Base-by-base conservation (phyloP, 2,113 vertebrate species). In the Phylloscopus whistleri region DNA sequence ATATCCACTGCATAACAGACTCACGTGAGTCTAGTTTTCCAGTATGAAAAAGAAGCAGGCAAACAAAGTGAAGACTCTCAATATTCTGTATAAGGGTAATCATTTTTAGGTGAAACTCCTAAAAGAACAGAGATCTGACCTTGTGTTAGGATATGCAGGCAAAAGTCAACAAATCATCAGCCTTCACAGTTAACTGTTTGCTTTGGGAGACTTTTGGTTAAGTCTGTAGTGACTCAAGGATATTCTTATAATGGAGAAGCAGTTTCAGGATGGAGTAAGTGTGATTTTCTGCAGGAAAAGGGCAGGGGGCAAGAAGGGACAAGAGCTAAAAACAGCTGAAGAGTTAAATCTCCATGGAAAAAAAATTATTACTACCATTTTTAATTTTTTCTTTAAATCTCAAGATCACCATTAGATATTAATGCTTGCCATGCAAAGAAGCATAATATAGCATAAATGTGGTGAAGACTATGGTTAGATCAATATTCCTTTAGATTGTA, bases 401-500 rank as follows among this genome's bases (percentile, higher is more conserved):
- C 48, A 85, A 84, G 23, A 87, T 67, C n/a, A 81, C 69, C 30
- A 69, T 88, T n/a, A 90, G 84, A 95, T 95, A 94, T 53, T 56
- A 55, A 62, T 56, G 28, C 52, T 90, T 97, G 82, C 56, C 52
- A 55, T 73, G 63, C 55, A 92, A 85, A 87, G 43, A 51, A 76
- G 46, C 19, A 41, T 41, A 88, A 59, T 46, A 48, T 28, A 64
- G 44, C 23, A 93, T 86, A 95, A 96, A 94, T 91, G 69, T 94
- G 60, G 56, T 58, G 78, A 84, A 92, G 78, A 46, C 60, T 73
- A 13, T 24, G 66, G 41, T 93, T 60, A 95, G 52, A 94, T 95
- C 94, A 86, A 92, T 95, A 94, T 51, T 96, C 37, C 88, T 89
- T 96, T 95, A 74, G 58, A 68, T 58, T 93, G 30, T 73, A 95